Percentiles rank a stretch among this genome's conserved stretches.
These are phyloP conservation scores for Nudaria mundana DNA, from an alignment of 2,888 invertebrate species.

Conservation along the genomic window DNA sequence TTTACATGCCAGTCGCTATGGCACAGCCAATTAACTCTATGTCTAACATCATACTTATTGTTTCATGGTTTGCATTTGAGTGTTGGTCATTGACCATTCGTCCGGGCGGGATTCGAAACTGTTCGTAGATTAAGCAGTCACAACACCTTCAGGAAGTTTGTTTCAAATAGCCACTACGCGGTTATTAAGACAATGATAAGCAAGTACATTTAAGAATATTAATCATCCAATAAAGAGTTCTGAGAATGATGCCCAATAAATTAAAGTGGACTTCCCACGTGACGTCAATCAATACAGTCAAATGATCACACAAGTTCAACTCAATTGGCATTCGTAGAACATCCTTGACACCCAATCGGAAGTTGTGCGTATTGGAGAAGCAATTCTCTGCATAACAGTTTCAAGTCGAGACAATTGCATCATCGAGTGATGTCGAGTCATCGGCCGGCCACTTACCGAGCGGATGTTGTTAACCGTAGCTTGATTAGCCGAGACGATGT, in stretches of 20 bases:
- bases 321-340: conserved; percentile 51
- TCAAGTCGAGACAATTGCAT: conserved; percentile 67
- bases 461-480: conserved; percentile 78
- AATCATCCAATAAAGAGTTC: conserved; percentile 6
- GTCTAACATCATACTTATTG: too few relatives aligned
- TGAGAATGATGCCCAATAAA: conserved; percentile 20
- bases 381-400: conserved; percentile 51
- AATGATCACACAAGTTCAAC: conserved; percentile 36
- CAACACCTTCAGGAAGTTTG: too few relatives aligned
- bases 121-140: too few relatives aligned
- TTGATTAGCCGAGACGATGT: conserved; percentile 78
- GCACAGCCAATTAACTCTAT: too few relatives aligned
- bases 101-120: too few relatives aligned
- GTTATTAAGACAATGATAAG: too few relatives aligned
- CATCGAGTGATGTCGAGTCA: conserved; percentile 69
- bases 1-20: too few relatives aligned
- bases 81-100: too few relatives aligned
- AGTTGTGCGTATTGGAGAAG: conserved; percentile 59
- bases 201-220: too few relatives aligned
- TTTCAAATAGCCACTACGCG: too few relatives aligned
- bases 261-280: conserved; percentile 18
- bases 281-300: conserved; percentile 19
- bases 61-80: too few relatives aligned
- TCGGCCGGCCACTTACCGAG: conserved; percentile 69
- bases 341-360: conserved; percentile 78